A percentile compares a stretch with the other conserved stretches of the same genome.
Evolutionary conservation across 2,113 vertebrate genomes (phyloP).

Genomic region (Daphoenositta chrysoptera): DNA sequence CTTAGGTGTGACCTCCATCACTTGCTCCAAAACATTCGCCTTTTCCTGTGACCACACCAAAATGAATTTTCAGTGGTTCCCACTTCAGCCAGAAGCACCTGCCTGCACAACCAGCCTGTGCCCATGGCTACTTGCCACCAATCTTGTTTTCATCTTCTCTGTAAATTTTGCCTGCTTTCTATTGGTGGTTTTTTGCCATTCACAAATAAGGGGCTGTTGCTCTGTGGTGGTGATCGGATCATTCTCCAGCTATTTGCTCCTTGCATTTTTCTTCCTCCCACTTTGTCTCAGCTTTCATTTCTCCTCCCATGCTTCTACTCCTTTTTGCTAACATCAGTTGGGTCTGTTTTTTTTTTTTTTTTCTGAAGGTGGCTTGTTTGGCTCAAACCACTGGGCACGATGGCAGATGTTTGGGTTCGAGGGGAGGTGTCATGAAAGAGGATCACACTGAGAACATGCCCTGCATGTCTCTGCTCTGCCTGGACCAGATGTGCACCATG

Average conservation of each 20-base stretch:
- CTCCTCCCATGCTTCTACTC: background rate
- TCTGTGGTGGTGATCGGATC: background rate
- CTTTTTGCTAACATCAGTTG: background rate
- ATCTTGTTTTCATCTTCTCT: background rate
- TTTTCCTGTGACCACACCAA: background rate
- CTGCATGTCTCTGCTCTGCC: background rate
- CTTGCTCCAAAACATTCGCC: background rate
- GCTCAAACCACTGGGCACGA: background rate
- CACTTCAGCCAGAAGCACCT: background rate
- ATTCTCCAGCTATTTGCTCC: conserved; percentile 15
- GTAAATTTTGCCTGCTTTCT: background rate
- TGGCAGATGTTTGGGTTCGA: background rate
- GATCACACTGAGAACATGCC: background rate
- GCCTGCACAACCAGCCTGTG: background rate
- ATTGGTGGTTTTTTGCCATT: background rate
- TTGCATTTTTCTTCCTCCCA: conserved; percentile 16
- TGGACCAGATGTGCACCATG: background rate
- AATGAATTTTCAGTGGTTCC: background rate
- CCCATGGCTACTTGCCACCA: background rate
- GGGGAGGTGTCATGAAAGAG: background rate
- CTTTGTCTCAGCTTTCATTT: conserved; percentile 33
- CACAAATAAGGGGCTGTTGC: background rate
- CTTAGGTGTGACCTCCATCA: background rate
- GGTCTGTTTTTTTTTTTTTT: background rate
- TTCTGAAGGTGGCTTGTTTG: background rate